Base-by-base conservation (phyloP, 2,888 invertebrate species). In the Patella ulyssiponensis region DNA sequence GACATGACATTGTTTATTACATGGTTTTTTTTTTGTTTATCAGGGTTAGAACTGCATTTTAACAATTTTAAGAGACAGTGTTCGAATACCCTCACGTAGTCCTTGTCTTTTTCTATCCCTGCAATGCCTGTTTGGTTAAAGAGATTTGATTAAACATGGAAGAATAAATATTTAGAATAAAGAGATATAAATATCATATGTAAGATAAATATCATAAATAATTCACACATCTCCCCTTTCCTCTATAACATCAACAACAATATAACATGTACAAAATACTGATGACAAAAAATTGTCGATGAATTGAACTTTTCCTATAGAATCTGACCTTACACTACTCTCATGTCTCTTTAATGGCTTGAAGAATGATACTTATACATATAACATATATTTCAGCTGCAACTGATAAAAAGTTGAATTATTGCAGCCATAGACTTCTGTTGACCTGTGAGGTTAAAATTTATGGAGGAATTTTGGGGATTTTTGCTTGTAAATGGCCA, bases 381-480 rank as follows among this genome's bases (percentile, higher is more conserved):
- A 20, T 20, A 23, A 23, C 7, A 64, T 23, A 20, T 23, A 64
- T 20, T 64, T 64, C 23, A 64, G 64, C 23, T 64, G 23, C 20
- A 20, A 64, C 20, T 20, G 64, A 64, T 64, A 64, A 23, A 23
- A 64, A 56, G 23, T 23, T 64, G 64, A 64, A 23, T 23, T 64
- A 64, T 64, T 64, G 64, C 64, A 64, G 20, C 64, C 23, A 64
- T 23, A 23, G 64, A 64, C 64, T 64, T 64, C 7, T 20, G 23
- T 20, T 64, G 64, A 64, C 64, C 64, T 23, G 12, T 23, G 64
- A 23, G 64, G 44, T 64, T 64, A 64, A 64, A 64, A 64, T 64
- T 64, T 64, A 64, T 64, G 64, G 64, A 23, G 20, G 23, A 23
- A 64, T 64, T 20, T 20, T 23, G 20, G 20, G 64, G 20, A 64